Percentiles rank a stretch among this genome's conserved stretches.
phyloP scores from a whole-genome alignment of 2,888 invertebrate genomes.

The Coleophora deauratella region DNA sequence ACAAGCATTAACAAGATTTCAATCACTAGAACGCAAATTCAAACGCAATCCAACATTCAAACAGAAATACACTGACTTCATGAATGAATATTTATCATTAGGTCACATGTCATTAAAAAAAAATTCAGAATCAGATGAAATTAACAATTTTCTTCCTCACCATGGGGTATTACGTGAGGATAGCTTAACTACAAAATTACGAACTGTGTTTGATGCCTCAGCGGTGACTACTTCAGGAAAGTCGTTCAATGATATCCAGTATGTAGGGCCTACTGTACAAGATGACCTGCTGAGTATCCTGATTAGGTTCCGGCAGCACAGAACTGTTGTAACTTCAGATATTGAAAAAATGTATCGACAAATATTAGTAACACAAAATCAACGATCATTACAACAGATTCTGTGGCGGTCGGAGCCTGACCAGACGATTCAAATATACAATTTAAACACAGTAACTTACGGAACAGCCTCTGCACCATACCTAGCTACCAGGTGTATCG shows the following conservation, averaged over 20 bases:
- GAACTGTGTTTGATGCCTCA: not conserved
- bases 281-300: constrained; percentile 7
- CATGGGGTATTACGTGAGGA: constrained; percentile 13
- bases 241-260: constrained; percentile 11
- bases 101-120: constrained; percentile 5
- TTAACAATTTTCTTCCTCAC: constrained; percentile 9
- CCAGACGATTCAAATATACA: constrained; percentile 4
- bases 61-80: constrained; percentile 10
- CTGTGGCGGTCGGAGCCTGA: constrained; percentile 11
- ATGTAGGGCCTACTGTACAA: constrained; percentile 7
- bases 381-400: constrained; percentile 5
- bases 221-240: not conserved
- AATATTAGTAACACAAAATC: not conserved
- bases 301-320: constrained; percentile 7
- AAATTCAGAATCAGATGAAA: not conserved
- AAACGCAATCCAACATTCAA: constrained; percentile 4
- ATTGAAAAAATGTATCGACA: constrained; percentile 16
- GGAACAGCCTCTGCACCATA: constrained; percentile 21
- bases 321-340: constrained; percentile 11
- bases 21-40: constrained; percentile 6
- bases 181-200: constrained; percentile 7
- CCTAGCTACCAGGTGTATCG: constrained; percentile 19
- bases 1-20: constrained; percentile 5
- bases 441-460: constrained; percentile 17
- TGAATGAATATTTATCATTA: constrained; percentile 2